A percentile compares a stretch with the other conserved stretches of the same genome.
Conservation (phyloP, 1,140 invertebrate species). For the Zaprionus lachaisei region DNA sequence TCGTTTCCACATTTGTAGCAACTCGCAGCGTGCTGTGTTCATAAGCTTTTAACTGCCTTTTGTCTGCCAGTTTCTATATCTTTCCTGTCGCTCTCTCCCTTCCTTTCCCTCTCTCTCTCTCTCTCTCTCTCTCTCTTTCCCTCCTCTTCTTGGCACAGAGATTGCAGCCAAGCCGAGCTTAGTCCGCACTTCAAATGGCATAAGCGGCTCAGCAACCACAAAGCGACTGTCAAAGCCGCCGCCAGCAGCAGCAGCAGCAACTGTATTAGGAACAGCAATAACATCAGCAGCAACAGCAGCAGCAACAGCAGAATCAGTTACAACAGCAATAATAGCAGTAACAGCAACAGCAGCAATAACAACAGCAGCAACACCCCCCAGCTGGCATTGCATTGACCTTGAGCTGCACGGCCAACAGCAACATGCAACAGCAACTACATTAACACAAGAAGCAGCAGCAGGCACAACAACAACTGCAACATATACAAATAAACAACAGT, state of each 20-base stretch:
- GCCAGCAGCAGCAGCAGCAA: conserved; percentile 17
- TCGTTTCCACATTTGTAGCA: conserved; percentile 35
- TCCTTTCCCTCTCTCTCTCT: background rate
- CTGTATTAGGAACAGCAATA: background rate
- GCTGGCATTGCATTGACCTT: background rate
- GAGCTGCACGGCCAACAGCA: background rate
- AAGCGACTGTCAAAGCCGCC: conserved; percentile 14
- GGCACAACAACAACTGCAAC: conserved; percentile 4
- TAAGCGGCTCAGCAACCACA: conserved; percentile 40
- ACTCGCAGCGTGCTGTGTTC: conserved; percentile 34
- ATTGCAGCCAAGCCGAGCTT: conserved; percentile 27
- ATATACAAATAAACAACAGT: conserved; percentile 19
- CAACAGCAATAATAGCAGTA: conserved; percentile 12
- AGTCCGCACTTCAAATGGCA: conserved; percentile 31
- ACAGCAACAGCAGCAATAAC: background rate
- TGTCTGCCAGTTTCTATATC: conserved; percentile 29
- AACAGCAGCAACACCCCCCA: background rate
- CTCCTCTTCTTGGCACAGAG: background rate
- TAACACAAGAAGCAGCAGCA: background rate
- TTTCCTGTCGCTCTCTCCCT: background rate
- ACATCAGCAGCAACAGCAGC: background rate
- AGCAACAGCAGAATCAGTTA: background rate
- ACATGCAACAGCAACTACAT: background rate
- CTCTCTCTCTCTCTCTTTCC: background rate
- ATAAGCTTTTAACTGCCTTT: conserved; percentile 66